Base-by-base conservation (phyloP, 2,888 invertebrate genomes). In the Hyposoter dolosus region DNA sequence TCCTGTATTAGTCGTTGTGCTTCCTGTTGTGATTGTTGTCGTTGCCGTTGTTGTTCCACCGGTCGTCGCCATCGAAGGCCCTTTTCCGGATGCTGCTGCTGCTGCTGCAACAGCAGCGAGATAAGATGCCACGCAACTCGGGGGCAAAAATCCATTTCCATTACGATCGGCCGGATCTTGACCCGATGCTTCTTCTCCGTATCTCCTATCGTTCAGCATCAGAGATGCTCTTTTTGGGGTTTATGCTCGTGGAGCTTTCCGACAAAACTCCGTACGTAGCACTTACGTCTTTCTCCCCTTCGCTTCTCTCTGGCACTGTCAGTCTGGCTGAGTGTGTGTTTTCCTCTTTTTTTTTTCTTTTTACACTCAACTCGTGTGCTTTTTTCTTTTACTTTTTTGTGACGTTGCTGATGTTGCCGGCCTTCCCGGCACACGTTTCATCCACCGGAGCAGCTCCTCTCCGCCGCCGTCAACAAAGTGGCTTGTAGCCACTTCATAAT, bases 141-240 rank as follows among this genome's bases (percentile, higher is more conserved):
- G 88, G 43, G 89, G 87, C 77, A 88, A 74, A 68, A 86, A 85
- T 85, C 92, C 92, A 91, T 92, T 93, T 89, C 92, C 93, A 91
- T 94, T 93, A 88, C 93, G 92, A 86, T 92, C 92, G 56, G 83
- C 74, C 88, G 90, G 89, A 90, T 94, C 93, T 90, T 91, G 90
- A 88, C 90, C 92, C 91, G 92, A 85, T 91, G 91, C 90, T 89
- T 90, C 92, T 89, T 91, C 92, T 84, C 92, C 92, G 91, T 92
- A 91, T 88, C 91, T 91, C 90, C 90, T 92, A 90, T 93, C 93
- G 92, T 91, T 93, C 90, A 93, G 92, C 94, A 94, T 94, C 91
- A 91, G 91, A 91, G 88, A 89, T 87, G 87, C 84, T 68, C 76
- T 82, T 82, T 82, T 72, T 45, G 12, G 60, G 35, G 17, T 71